A percentile compares a stretch with the other conserved stretches of the same genome.
phyloP scores from a whole-genome alignment of 2,797 vertebrate species.

The Centroberyx gerrardi region DNA sequence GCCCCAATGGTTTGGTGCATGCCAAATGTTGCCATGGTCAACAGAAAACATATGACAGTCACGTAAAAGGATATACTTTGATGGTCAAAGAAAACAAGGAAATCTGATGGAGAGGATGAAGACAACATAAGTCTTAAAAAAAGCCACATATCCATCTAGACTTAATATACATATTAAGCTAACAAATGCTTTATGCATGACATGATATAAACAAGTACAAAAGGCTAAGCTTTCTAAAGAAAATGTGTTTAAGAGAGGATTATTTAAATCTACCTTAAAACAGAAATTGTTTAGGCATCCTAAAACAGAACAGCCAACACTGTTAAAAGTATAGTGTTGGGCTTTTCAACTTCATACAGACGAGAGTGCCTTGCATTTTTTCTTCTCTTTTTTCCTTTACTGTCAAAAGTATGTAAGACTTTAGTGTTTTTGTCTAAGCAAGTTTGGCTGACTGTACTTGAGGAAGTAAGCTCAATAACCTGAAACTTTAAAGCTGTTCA shows the following conservation, averaged over 20 bases:
- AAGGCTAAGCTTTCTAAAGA: background rate
- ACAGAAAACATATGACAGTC: slow-evolving; percentile 24
- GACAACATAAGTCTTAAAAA: slow-evolving; percentile 1
- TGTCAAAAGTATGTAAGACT: too few species aligned
- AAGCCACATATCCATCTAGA: background rate
- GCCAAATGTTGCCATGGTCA: slow-evolving; percentile 16
- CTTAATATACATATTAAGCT: background rate
- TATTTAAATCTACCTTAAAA: background rate
- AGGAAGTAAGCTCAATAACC: too few species aligned
- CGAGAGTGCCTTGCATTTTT: too few species aligned
- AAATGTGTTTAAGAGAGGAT: background rate
- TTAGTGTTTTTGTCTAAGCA: too few species aligned
- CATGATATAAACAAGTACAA: background rate
- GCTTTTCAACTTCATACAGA: too few species aligned
- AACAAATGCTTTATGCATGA: slow-evolving; percentile 4
- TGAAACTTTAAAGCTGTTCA: too few species aligned
- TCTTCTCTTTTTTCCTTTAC: too few species aligned
- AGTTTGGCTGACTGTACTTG: too few species aligned
- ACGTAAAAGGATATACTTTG: slow-evolving; percentile 1
- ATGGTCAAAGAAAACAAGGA: slow-evolving; percentile 14
- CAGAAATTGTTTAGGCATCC: background rate
- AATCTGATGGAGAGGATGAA: slow-evolving; percentile 13
- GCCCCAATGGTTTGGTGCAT: slow-evolving; percentile 68
- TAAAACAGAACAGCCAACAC: too few species aligned
- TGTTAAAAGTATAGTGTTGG: too few species aligned